A percentile compares a stretch with the other conserved stretches of the same genome.
phyloP scores from a whole-genome alignment of 2,888 invertebrate genomes.

The Encarsia formosa region DNA sequence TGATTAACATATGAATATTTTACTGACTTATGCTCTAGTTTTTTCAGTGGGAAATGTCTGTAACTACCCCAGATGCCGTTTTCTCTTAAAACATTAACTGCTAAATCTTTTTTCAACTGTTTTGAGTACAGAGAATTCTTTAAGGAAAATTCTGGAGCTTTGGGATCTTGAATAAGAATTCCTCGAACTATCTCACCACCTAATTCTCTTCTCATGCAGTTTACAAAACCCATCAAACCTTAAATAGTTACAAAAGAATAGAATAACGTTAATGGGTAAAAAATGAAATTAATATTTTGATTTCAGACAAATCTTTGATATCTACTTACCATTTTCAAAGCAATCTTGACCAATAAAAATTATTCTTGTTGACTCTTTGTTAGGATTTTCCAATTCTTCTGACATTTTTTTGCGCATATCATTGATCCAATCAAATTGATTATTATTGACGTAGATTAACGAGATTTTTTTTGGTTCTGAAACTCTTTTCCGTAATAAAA shows the following conservation, averaged over 20 bases:
- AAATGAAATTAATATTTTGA: not conserved
- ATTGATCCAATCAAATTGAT: conserved; percentile 46
- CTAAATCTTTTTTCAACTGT: conserved; percentile 69
- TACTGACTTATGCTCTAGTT: conserved; percentile 50
- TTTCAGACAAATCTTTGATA: not conserved
- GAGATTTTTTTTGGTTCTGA: conserved; percentile 35
- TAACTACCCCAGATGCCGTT: conserved; percentile 63
- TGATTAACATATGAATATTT: conserved; percentile 47
- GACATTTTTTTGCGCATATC: conserved; percentile 42
- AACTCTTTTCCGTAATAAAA: conserved; percentile 31
- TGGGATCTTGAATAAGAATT: conserved; percentile 58
- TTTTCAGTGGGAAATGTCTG: conserved; percentile 66
- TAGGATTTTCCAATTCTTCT: conserved; percentile 49
- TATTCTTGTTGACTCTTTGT: conserved; percentile 55
- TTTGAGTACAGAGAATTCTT: conserved; percentile 62
- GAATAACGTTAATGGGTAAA: not conserved
- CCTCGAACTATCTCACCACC: conserved; percentile 59
- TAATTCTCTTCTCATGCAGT: conserved; percentile 78
- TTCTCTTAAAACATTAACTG: conserved; percentile 65
- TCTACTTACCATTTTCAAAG: conserved; percentile 52
- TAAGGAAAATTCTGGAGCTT: conserved; percentile 64
- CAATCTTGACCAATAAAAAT: conserved; percentile 67
- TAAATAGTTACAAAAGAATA: not conserved
- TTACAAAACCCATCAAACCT: conserved; percentile 72
- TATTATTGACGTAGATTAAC: conserved; percentile 35